phyloP scores from a whole-genome alignment of 2,888 invertebrate species.

The Dorcus hopei region DNA sequence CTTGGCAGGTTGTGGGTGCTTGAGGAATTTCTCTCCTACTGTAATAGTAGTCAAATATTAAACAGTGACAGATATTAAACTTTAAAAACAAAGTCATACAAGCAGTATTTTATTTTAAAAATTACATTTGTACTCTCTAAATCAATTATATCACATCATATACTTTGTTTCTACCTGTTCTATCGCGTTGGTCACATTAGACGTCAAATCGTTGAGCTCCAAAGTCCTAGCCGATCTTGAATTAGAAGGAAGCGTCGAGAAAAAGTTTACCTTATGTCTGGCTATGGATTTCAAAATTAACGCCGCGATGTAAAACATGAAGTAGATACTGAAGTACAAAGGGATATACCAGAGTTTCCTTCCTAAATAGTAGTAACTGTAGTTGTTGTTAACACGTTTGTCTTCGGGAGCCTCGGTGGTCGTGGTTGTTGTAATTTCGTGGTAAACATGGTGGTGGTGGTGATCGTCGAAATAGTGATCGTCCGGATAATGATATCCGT shows the following conservation, averaged over 20 bases:
- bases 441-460: slow-evolving; percentile 45
- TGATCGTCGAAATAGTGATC: slow-evolving; percentile 34
- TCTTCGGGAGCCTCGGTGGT: slow-evolving; percentile 54
- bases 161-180: slow-evolving; percentile 20
- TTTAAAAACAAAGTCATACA: too few species aligned
- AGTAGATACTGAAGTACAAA: slow-evolving; percentile 71
- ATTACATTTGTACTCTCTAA: neutral
- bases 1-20: too few species aligned
- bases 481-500: slow-evolving; percentile 26
- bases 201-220: slow-evolving; percentile 15
- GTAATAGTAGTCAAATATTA: too few species aligned
- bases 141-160: slow-evolving; percentile 18
- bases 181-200: slow-evolving; percentile 16
- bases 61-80: too few species aligned
- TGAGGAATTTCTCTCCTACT: too few species aligned
- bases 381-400: slow-evolving; percentile 58
- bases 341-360: slow-evolving; percentile 74
- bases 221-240: slow-evolving; percentile 16
- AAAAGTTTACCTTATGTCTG: slow-evolving; percentile 66
- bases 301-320: slow-evolving; percentile 67
- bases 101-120: neutral
- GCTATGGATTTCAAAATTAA: slow-evolving; percentile 69
- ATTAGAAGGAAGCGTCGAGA: slow-evolving; percentile 28
- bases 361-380: slow-evolving; percentile 73
- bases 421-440: slow-evolving; percentile 46